Evolutionary conservation across 2,888 invertebrate genomes (phyloP).

Genomic region (Pachydiplax longipennis): DNA sequence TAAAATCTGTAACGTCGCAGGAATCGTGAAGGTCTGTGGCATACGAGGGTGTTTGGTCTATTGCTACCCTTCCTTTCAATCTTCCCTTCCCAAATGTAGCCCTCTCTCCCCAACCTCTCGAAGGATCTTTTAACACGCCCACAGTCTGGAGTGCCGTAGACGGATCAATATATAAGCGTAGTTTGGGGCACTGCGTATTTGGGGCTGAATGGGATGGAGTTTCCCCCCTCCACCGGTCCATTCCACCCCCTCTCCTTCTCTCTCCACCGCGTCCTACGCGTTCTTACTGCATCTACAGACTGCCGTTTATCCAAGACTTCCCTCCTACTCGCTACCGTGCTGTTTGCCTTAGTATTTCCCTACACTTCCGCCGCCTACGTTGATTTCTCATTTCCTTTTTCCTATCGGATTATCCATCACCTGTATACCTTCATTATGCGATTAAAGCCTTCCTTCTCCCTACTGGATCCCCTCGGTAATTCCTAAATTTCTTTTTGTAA

Average conservation of each 20-base stretch:
- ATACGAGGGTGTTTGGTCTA: not conserved
- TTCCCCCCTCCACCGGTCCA: not conserved
- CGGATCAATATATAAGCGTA: constrained; percentile 30
- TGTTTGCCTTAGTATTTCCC: not conserved
- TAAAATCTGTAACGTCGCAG: not conserved
- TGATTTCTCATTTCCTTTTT: not conserved
- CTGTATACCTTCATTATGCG: no score
- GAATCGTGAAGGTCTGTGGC: not conserved
- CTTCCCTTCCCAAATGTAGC: not conserved
- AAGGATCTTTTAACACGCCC: not conserved
- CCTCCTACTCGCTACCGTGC: not conserved
- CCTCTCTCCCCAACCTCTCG: not conserved
- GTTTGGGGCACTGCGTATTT: not conserved
- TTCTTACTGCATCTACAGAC: not conserved
- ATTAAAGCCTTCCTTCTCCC: no score
- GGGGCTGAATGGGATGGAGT: not conserved
- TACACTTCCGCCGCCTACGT: not conserved
- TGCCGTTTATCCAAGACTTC: not conserved
- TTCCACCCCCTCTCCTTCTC: not conserved
- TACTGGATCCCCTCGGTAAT: no score
- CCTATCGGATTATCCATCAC: no score
- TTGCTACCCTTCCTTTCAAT: not conserved
- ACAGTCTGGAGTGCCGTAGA: constrained; percentile 5
- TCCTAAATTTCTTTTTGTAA: no score
- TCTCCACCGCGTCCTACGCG: not conserved